Evolutionary conservation across 2,113 vertebrate genomes (phyloP).

Genomic region (Pseudonaja textilis): DNA sequence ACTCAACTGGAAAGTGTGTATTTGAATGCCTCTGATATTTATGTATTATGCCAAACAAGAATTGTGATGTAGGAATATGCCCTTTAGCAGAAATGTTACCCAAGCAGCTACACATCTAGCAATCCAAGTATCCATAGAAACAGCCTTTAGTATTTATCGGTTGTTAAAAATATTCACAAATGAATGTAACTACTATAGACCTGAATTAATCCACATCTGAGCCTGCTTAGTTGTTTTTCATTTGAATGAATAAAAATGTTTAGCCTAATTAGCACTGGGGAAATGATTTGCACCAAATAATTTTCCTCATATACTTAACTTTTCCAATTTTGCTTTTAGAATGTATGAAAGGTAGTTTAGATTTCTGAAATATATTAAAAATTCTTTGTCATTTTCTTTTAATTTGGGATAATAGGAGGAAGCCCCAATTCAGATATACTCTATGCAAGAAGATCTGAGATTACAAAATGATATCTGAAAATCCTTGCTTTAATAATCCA

Average conservation of each 20-base stretch:
- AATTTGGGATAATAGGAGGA: neutral
- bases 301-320: constrained; percentile 23
- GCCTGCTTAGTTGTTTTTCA: constrained; percentile 2
- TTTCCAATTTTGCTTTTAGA: constrained; percentile 30
- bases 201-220: constrained; percentile 33
- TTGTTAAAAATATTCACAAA: constrained; percentile 53
- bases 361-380: constrained; percentile 23
- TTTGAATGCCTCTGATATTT: constrained; percentile 2
- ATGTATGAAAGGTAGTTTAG: neutral
- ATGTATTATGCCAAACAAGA: constrained; percentile 23
- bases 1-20: constrained; percentile 7
- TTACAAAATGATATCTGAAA: neutral
- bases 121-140: constrained; percentile 51
- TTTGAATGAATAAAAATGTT: constrained; percentile 41
- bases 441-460: neutral
- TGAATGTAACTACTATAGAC: constrained; percentile 15
- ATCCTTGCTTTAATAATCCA: neutral
- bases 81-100: constrained; percentile 39
- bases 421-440: neutral
- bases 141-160: constrained; percentile 29
- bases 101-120: constrained; percentile 26
- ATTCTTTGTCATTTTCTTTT: neutral
- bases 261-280: constrained; percentile 16
- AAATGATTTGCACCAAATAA: constrained; percentile 44
- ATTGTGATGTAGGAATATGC: constrained; percentile 19